A percentile compares a stretch with the other conserved stretches of the same genome.
phyloP scores from a whole-genome alignment of 2,113 vertebrate species.

The Pollimyrus isidori region DNA sequence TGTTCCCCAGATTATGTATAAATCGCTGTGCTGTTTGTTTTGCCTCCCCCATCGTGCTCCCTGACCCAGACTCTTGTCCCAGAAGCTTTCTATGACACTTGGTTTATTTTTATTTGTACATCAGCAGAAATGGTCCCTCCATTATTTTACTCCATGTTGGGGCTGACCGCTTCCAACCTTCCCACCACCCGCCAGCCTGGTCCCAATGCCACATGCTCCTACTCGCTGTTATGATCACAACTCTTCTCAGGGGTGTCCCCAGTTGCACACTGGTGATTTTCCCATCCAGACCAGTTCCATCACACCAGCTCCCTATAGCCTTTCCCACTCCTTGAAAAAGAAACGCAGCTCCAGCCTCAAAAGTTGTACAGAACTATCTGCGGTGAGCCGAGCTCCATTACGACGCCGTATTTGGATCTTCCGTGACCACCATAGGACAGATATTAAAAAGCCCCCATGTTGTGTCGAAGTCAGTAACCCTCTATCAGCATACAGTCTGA shows the following conservation, averaged over 20 bases:
- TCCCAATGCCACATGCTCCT: not conserved
- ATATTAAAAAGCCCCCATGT: not conserved
- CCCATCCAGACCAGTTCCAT: not conserved
- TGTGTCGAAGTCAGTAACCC: not conserved
- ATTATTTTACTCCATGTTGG: not conserved
- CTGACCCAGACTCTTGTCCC: not conserved
- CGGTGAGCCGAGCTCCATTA: not conserved
- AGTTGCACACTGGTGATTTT: not conserved
- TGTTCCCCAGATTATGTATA: not conserved
- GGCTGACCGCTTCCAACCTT: not conserved
- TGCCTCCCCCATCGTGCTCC: not conserved
- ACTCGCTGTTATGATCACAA: not conserved
- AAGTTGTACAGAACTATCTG: not conserved
- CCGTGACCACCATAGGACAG: not conserved
- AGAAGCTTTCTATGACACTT: not conserved
- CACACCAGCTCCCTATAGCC: not conserved
- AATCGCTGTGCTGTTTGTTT: not conserved
- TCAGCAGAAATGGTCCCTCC: not conserved
- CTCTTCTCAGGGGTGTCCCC: not conserved
- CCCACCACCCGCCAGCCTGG: not conserved
- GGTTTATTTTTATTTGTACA: not conserved
- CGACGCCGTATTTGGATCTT: not conserved
- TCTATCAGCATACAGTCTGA: not conserved
- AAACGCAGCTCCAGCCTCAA: not conserved
- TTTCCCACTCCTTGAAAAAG: not conserved